Evolutionary conservation across 2,113 vertebrate species (phyloP), one percentile per base, ranked within the genome.

Genomic region (Indri indri): DNA sequence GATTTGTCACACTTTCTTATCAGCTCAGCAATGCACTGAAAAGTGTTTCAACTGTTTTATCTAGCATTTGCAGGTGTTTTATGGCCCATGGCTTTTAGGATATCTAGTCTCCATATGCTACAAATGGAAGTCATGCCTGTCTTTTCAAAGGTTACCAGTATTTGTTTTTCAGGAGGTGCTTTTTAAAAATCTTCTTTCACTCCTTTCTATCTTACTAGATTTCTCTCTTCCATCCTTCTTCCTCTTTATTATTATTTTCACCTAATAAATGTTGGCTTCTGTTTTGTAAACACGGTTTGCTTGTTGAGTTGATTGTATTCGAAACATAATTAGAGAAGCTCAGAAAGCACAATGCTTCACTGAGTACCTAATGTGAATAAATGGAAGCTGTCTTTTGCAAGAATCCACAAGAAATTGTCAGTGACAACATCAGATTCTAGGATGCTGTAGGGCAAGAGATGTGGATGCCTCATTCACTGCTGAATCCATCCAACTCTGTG

Each of bases 1-100:
- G 77, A 88, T 94, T 73, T 79, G 61, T 57, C 57, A 70, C 86
- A 42, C 47, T 91, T 91, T 63, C 45, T 79, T 71, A 91, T 50
- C 84, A 94, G 54, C 70, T 84, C 77, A 91, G 70, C 54, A 91
- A 73, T 66, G 40, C 34, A 37, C 37, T 88, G 59, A 66, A 32
- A 94, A 79, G 22, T 65, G 27, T 63, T 84, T 50, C 59, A 83
- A n/a, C 37, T 79, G 61, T 84, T 91, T 95, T 88, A 57, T 83
- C 30, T 83, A 83, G 59, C 50, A 45, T 83, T 91, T 84, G 54
- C 40, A 83, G 54, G 83, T 59, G 52, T 57, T 88, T 88, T 79
- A 30, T 57, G 34, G 65, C 47, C 13, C 32, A 20, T 77, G 42
- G 32, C 59, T 96, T 65, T 79, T 25, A 34, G 70, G 65, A 71